Conservation (phyloP, 2,888 invertebrate species). For the Zelleria hepariella region DNA sequence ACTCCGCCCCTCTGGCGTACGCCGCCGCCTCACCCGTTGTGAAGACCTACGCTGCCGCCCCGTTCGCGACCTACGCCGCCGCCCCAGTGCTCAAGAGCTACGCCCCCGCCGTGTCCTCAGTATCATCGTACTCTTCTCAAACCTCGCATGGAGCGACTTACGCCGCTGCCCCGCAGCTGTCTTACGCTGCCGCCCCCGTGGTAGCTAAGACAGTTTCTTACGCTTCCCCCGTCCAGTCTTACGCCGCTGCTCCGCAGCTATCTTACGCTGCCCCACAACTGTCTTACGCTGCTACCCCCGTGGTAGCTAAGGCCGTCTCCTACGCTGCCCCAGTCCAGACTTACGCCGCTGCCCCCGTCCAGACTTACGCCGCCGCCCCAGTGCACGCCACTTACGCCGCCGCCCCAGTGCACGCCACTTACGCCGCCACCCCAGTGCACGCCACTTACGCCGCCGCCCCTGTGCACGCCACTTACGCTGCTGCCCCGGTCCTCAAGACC, state of each 20-base stretch:
- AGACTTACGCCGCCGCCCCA: slow-evolving; percentile 17
- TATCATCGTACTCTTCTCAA: slow-evolving; percentile 13
- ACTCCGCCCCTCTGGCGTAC: slow-evolving; percentile 21
- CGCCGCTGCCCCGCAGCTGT: slow-evolving; percentile 30
- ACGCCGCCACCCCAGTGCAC: slow-evolving; percentile 21
- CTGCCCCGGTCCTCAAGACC: slow-evolving; percentile 47
- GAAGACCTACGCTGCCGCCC: slow-evolving; percentile 4
- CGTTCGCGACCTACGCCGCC: slow-evolving; percentile 35
- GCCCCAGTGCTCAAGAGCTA: slow-evolving; percentile 23
- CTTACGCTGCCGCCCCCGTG: slow-evolving; percentile 42
- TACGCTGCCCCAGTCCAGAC: slow-evolving; percentile 21
- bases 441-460: slow-evolving; percentile 33
- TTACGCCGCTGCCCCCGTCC: slow-evolving; percentile 22
- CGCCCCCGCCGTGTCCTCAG: slow-evolving; percentile 17
- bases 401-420: slow-evolving; percentile 12
- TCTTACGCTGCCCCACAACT: slow-evolving; percentile 26
- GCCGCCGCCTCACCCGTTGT: slow-evolving; percentile 42
- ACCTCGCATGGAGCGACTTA: slow-evolving; percentile 20
- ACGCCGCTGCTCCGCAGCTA: slow-evolving; percentile 42
- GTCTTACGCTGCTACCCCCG: slow-evolving; percentile 36
- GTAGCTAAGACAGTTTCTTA: slow-evolving; percentile 25
- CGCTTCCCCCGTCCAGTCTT: slow-evolving; percentile 15
- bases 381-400: slow-evolving; percentile 16
- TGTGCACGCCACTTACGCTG: slow-evolving; percentile 29
- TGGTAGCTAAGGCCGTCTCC: slow-evolving; percentile 26